Conservation (phyloP, 2,888 invertebrate genomes). For the Pterobdella sp. region DNA sequence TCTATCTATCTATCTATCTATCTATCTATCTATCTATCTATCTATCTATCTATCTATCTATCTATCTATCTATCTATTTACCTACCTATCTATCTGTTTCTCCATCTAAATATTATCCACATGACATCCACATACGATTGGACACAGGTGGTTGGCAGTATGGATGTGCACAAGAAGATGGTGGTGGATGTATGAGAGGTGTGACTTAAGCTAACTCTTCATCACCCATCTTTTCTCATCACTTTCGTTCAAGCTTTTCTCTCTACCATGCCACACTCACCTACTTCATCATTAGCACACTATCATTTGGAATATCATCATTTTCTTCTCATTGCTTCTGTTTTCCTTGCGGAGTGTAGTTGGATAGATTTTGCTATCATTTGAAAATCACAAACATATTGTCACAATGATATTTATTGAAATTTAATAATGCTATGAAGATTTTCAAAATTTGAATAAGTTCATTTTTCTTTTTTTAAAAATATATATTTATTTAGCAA, state of each 20-base stretch:
- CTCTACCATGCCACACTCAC: background rate
- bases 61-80: no score
- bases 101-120: no score
- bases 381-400: no score
- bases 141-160: slow-evolving; percentile 79
- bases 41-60: background rate
- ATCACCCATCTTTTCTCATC: background rate
- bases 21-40: background rate
- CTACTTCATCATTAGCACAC: background rate
- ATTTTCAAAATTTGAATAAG: no score
- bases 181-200: slow-evolving; percentile 86
- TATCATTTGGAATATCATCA: background rate
- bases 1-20: background rate
- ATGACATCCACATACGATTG: no score
- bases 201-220: background rate
- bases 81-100: no score
- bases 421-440: no score
- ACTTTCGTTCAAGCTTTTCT: background rate
- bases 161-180: slow-evolving; percentile 99
- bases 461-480: no score
- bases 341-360: no score
- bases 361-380: no score
- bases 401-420: no score
- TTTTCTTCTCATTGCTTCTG: background rate
- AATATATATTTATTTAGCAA: no score